These are phyloP conservation scores for Bombus confusus DNA, from an alignment of 1,140 invertebrate species.

Conservation along the genomic window DNA sequence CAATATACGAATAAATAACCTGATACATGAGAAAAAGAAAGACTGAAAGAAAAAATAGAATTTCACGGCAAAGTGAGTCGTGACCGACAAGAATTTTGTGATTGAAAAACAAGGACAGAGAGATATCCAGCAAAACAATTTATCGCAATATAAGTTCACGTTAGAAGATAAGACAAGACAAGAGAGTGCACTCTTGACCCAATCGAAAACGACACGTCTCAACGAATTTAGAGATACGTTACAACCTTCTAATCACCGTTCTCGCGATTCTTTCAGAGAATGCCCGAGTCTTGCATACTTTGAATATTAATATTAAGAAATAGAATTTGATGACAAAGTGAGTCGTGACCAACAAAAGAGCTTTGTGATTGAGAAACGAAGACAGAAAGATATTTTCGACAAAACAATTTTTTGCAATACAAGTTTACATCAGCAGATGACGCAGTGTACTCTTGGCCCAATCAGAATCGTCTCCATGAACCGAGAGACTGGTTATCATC, in stretches of 20 bases:
- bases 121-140: neutral
- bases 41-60: neutral
- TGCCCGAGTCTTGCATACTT: too few relatives aligned
- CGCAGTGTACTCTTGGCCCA: conserved; percentile 27
- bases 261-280: conserved; percentile 13
- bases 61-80: neutral
- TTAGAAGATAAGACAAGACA: conserved; percentile 1
- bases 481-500: neutral
- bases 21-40: neutral
- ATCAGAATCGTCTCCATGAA: neutral
- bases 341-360: neutral
- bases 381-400: neutral
- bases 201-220: neutral
- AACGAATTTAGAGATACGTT: neutral
- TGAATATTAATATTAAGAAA: too few relatives aligned
- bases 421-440: neutral
- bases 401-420: neutral
- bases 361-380: neutral
- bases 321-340: neutral
- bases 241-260: neutral
- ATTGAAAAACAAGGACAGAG: neutral
- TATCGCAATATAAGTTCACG: conserved; percentile 9
- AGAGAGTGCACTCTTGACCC: conserved; percentile 35
- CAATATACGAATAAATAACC: too few relatives aligned
- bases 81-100: neutral